Conservation (phyloP, 2,888 invertebrate species). For the Drosophila colorata region DNA sequence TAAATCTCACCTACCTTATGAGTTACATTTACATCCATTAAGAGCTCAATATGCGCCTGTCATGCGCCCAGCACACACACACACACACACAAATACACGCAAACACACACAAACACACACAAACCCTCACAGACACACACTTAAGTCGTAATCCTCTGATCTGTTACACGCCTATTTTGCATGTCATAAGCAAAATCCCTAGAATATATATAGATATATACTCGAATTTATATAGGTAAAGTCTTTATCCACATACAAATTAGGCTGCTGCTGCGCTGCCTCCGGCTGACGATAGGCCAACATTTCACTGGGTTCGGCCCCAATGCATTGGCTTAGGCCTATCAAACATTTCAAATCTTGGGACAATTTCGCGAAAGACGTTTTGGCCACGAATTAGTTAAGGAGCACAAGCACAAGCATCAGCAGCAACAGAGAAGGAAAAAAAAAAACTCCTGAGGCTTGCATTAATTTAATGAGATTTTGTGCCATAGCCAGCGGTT, state of each 20-base stretch:
- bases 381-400: constrained; percentile 60
- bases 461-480: constrained; percentile 79
- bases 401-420: too few species aligned
- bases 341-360: constrained; percentile 64
- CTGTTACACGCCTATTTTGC: constrained; percentile 51
- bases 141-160: constrained; percentile 26
- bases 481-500: constrained; percentile 59
- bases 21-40: constrained; percentile 23
- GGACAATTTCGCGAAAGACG: constrained; percentile 52
- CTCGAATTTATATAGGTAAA: neutral
- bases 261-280: constrained; percentile 44
- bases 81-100: neutral
- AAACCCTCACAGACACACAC: neutral
- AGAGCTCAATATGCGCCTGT: constrained; percentile 21
- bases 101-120: neutral
- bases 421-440: neutral
- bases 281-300: constrained; percentile 28
- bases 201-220: constrained; percentile 6
- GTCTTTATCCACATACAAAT: constrained; percentile 34
- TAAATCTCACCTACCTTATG: neutral
- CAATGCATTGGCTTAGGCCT: constrained; percentile 39
- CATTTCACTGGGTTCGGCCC: constrained; percentile 30
- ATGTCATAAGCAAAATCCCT: constrained; percentile 44
- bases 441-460: constrained; percentile 69
- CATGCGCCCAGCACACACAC: neutral